Base-by-base conservation (phyloP, 2,113 vertebrate genomes). In the Mesembrinibis cayennensis region DNA sequence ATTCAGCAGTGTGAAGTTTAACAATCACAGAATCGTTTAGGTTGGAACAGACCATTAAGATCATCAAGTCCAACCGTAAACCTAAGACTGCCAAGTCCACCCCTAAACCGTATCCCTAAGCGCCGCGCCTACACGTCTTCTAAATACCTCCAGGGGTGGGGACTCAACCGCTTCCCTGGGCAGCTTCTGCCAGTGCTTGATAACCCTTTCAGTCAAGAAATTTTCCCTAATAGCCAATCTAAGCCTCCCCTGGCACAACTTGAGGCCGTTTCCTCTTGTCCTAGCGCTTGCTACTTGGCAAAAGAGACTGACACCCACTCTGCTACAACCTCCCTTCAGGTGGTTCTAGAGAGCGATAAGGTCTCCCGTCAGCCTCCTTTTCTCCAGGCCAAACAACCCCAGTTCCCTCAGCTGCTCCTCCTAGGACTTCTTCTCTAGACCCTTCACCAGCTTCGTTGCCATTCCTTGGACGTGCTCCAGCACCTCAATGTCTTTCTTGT, bases 381-480 rank as follows among this genome's bases (percentile, higher is more conserved):
- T 38, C 50, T 70, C 11, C 19, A 61, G 19, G 6, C 26, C 79
- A 26, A 72, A 56, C 22, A 52, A 32, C 17, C 16, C 34, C 25
- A 30, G 23, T 16, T 89, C 36, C 7, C 12, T 52, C 20, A 67
- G 52, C 20, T 2, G 0, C 12, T 95, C 30, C 17, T 89, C 16
- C 10, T 0, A 63, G 5, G 47, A 65, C 44, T 34, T 69, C 18
- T 82, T 7, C 19, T 79, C 27, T 4, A 58, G 72, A 47, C 14
- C 5, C 6, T 19, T 87, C 38, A 49, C 27, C 42, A 76, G 42
- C 42, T 62, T 17, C 1, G 0, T 32, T 76, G 38, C 25, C 5
- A 16, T 72, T 67, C 16, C 72, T 5, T 81, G n/a, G 32, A 40
- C 3, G 1, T 0, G 0, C 11, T 71, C 20, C 34, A 53, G 77